phyloP scores from a whole-genome alignment of 2,797 vertebrate genomes.

The Clarias fuscus region DNA sequence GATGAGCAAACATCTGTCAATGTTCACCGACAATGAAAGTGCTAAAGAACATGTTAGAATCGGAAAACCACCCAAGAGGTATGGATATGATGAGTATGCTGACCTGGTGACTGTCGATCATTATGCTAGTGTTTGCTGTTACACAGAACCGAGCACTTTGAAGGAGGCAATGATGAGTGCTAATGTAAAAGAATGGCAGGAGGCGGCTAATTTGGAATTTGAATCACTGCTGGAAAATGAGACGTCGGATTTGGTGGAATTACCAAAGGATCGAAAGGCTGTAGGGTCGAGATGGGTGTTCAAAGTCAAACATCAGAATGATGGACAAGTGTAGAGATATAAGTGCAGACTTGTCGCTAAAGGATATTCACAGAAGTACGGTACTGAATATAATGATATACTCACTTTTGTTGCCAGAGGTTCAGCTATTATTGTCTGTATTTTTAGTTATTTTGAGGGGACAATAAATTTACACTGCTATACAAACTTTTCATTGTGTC shows the following conservation, averaged over 20 bases:
- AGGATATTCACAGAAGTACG: conserved; percentile 50
- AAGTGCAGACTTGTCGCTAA: conserved; percentile 57
- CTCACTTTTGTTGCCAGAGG: too few species aligned
- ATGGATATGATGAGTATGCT: not conserved
- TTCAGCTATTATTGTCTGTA: too few species aligned
- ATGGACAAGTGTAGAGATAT: conserved; percentile 28
- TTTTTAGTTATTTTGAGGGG: too few species aligned
- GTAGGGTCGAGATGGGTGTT: too few species aligned
- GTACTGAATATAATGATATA: conserved; percentile 52
- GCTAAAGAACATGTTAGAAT: conserved; percentile 13
- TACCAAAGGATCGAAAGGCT: conserved; percentile 47
- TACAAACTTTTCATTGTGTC: too few species aligned
- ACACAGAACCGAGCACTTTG: not conserved
- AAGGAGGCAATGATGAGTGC: conserved; percentile 22
- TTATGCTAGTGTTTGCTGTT: not conserved
- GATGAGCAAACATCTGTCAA: too few species aligned
- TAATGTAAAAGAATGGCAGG: conserved; percentile 54
- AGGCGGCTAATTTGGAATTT: conserved; percentile 52
- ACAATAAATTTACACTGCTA: too few species aligned
- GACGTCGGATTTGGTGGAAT: conserved; percentile 43
- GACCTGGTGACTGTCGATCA: not conserved
- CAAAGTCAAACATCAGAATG: conserved; percentile 48
- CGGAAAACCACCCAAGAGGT: conserved; percentile 53
- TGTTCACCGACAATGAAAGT: too few species aligned
- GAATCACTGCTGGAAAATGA: conserved; percentile 55